Percentiles rank a stretch among this genome's conserved stretches.
Evolutionary conservation across 1,140 invertebrate genomes (phyloP).

Genomic region (Liolophura sinensis): DNA sequence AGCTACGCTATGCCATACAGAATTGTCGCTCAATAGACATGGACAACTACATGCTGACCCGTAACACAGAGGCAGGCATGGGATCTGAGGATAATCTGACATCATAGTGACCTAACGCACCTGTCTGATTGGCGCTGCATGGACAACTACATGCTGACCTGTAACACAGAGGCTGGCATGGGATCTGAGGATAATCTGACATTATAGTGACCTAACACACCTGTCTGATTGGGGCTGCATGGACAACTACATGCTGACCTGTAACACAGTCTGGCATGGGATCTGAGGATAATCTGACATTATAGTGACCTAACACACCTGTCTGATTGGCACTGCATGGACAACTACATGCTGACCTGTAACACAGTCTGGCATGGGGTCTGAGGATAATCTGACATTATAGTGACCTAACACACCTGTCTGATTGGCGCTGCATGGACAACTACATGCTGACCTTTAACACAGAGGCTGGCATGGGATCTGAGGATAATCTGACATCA

Average conservation of each 20-base stretch:
- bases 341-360: too few relatives aligned
- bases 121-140: conserved; percentile 67
- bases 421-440: too few relatives aligned
- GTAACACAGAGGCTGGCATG: conserved; percentile 64
- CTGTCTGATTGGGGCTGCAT: not conserved
- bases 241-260: not conserved
- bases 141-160: conserved; percentile 74
- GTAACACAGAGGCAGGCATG: conserved; percentile 64
- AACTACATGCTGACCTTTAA: too few relatives aligned
- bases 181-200: conserved; percentile 62
- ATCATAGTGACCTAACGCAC: not conserved
- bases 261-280: not conserved
- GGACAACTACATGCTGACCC: conserved; percentile 74
- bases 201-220: too few relatives aligned
- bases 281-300: not conserved
- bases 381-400: too few relatives aligned
- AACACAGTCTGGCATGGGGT: too few relatives aligned
- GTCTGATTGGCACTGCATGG: too few relatives aligned
- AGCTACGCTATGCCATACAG: conserved; percentile 70
- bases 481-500: too few relatives aligned
- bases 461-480: too few relatives aligned
- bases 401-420: too few relatives aligned
- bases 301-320: too few relatives aligned
- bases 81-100: conserved; percentile 62
- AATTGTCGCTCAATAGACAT: conserved; percentile 75